Conservation (phyloP, 2,888 invertebrate species). For the Altica lythri region DNA sequence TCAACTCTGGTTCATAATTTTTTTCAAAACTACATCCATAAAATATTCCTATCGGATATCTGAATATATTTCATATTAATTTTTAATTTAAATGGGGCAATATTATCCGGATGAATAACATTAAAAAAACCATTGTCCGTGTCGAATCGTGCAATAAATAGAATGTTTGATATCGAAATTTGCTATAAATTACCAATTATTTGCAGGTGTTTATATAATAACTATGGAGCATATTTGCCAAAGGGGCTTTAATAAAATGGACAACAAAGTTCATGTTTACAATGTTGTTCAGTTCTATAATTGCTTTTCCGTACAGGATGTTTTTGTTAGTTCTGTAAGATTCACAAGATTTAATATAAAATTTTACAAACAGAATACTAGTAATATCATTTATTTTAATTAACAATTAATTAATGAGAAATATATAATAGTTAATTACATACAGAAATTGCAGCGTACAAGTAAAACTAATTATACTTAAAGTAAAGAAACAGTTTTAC, state of each 20-base stretch:
- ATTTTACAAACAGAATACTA: too few relatives aligned
- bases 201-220: constrained; percentile 5
- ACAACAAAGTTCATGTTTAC: not conserved
- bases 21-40: too few relatives aligned
- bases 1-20: too few relatives aligned
- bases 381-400: too few relatives aligned
- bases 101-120: not conserved
- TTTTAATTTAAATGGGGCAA: not conserved
- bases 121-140: not conserved
- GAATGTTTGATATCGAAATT: not conserved
- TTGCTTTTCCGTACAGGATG: too few relatives aligned
- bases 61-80: not conserved
- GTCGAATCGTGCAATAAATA: not conserved
- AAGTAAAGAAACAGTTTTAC: too few relatives aligned
- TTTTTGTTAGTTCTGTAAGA: too few relatives aligned
- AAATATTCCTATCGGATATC: not conserved
- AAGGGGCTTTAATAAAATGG: not conserved
- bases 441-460: too few relatives aligned
- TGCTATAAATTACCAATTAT: constrained; percentile 3
- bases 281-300: not conserved
- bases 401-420: too few relatives aligned
- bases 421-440: too few relatives aligned
- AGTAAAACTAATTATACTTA: too few relatives aligned
- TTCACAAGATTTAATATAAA: too few relatives aligned
- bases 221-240: not conserved